Base-by-base conservation (phyloP, 2,888 invertebrate genomes). In the Polyommatus iphigenia region DNA sequence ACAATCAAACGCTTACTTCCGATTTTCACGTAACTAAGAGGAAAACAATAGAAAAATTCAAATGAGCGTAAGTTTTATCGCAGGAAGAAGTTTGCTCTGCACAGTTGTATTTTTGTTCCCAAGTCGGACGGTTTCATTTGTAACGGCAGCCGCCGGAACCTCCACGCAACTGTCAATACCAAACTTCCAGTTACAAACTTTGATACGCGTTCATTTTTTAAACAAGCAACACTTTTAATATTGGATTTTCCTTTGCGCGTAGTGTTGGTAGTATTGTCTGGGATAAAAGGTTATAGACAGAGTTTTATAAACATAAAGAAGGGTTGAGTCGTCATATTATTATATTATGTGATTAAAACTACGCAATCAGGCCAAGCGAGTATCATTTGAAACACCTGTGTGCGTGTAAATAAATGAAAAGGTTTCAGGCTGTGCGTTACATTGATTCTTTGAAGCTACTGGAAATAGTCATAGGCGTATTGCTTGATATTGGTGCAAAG, bases 101-200 rank as follows among this genome's bases (percentile, higher is more conserved):
- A 24, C 24, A 32, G 67, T 67, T 67, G 10, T 67, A 67, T 67
- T 67, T 67, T 67, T 32, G 67, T 67, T 67, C 2, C 15, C 67
- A 67, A 67, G 67, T 67, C 32, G 67, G 67, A 32, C 29, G 67
- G 67, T 67, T 67, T 67, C 67, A 67, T 67, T 67, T 67, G 67
- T 67, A 5, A 32, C 32, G 13, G 67, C 15, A 13, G 29, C 67
- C 62, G 24, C 15, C 67, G 67, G 29, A 32, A 67, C 32, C 67
- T 67, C 29, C 29, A 67, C 67, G 67, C 29, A 67, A 67, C 29
- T 67, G 67, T 67, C 67, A 67, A 67, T 67, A 67, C 67, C 67
- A 29, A 67, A 67, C 67, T 67, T 67, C 67, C 67, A 15, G 29
- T 67, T 20, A 62, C 62, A 67, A 67, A 67, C 67, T 67, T 67